Conservation (phyloP, 2,888 invertebrate genomes). For the Epistrophella euchroma region DNA sequence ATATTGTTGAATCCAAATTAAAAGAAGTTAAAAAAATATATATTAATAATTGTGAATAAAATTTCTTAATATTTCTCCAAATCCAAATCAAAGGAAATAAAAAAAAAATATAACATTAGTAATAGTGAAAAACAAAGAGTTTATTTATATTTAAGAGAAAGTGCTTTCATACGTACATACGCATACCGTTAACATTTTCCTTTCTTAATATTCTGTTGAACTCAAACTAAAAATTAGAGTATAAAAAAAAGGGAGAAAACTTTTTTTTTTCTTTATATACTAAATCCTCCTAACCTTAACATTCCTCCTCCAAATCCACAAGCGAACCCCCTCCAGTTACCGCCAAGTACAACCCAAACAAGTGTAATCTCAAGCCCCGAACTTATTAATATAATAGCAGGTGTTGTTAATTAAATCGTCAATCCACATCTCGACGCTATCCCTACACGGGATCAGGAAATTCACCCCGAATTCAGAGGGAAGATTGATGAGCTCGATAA, state of each 20-base stretch:
- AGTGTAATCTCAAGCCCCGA: no score
- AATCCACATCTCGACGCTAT: no score
- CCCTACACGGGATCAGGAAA: no score
- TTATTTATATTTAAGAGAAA: constrained; percentile 5
- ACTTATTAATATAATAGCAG: no score
- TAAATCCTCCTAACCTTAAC: no score
- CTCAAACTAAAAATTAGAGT: background rate
- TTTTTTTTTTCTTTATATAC: background rate
- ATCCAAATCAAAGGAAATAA: background rate
- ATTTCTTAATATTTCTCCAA: background rate
- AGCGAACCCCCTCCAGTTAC: no score
- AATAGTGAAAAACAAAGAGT: background rate
- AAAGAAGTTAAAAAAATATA: no score
- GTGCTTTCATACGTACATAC: background rate
- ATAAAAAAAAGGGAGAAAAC: background rate
- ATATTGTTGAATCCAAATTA: background rate
- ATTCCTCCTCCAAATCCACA: background rate
- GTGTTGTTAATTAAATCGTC: no score
- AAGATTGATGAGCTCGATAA: no score
- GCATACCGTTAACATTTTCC: constrained; percentile 5
- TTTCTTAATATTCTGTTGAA: background rate
- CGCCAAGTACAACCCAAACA: no score
- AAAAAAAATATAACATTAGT: background rate
- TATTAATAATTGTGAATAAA: no score
- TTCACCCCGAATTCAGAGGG: no score